These are phyloP conservation scores for Cottus gobio DNA, from an alignment of 2,113 vertebrate species.

Conservation along the genomic window DNA sequence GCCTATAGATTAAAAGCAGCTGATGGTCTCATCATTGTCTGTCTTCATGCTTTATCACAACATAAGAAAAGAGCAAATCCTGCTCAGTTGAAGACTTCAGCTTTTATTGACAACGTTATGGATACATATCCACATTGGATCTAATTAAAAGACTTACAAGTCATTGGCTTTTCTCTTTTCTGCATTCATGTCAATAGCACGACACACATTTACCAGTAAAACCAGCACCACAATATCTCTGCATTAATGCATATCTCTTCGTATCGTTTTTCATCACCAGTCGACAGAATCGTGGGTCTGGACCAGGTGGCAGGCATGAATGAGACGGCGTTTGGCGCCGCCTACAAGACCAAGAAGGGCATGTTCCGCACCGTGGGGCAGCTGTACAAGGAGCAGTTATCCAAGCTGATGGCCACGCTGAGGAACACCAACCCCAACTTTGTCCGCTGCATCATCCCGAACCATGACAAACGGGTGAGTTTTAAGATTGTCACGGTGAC, in stretches of 20 bases:
- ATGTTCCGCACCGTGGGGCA: slow-evolving; percentile 98
- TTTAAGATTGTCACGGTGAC: not conserved
- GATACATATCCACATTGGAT: slow-evolving; percentile 13
- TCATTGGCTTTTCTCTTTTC: slow-evolving; percentile 38
- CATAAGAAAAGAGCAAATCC: slow-evolving; percentile 34
- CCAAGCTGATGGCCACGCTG: slow-evolving; percentile 96
- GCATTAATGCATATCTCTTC: not conserved
- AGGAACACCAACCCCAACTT: slow-evolving; percentile 99
- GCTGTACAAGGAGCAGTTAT: slow-evolving; percentile 96
- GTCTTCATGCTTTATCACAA: slow-evolving; percentile 43
- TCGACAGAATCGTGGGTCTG: slow-evolving; percentile 97
- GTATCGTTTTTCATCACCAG: slow-evolving; percentile 71
- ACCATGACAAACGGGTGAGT: slow-evolving; percentile 95
- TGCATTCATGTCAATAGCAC: not conserved
- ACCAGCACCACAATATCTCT: not conserved
- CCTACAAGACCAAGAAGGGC: slow-evolving; percentile 98
- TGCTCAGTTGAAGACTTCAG: not conserved
- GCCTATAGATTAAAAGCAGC: not conserved
- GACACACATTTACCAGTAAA: not conserved
- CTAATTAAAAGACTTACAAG: not conserved
- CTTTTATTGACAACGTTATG: slow-evolving; percentile 11
- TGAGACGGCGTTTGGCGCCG: slow-evolving; percentile 94
- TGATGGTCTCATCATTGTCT: slow-evolving; percentile 15
- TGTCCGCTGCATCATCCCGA: slow-evolving; percentile 98
- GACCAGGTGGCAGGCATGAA: slow-evolving; percentile 98